Evolutionary conservation across 1,140 invertebrate species (phyloP).

Genomic region (Babylonia areolata): DNA sequence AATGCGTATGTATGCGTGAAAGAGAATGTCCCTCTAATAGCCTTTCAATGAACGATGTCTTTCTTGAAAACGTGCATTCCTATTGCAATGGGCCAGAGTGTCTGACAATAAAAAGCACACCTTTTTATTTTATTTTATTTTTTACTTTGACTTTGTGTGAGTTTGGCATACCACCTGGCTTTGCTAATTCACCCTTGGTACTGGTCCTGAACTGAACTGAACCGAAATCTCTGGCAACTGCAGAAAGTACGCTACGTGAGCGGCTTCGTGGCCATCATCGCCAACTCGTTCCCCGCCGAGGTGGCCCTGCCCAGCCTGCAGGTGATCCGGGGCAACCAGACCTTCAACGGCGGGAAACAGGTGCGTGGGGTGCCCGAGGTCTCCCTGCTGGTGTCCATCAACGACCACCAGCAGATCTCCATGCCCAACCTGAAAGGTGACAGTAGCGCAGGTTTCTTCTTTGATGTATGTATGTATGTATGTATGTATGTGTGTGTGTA

Average conservation of each 20-base stretch:
- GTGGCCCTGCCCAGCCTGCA: neutral
- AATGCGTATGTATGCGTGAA: neutral
- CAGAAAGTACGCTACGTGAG: constrained; percentile 17
- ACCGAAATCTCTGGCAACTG: too few species aligned
- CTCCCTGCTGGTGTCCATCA: neutral
- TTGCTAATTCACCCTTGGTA: too few species aligned
- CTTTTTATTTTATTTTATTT: too few species aligned
- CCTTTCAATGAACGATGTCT: too few species aligned
- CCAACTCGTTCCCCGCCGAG: neutral
- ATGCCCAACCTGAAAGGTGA: constrained; percentile 12
- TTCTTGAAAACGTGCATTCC: too few species aligned
- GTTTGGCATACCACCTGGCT: too few species aligned
- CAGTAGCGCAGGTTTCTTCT: neutral
- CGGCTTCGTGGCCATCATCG: constrained; percentile 8
- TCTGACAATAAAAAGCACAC: too few species aligned
- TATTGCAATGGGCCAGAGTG: neutral
- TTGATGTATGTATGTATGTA: too few species aligned
- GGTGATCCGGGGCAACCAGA: neutral
- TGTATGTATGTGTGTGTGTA: neutral
- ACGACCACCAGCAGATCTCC: neutral
- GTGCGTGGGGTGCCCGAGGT: neutral
- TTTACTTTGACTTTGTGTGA: too few species aligned
- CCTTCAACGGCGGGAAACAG: too few species aligned
- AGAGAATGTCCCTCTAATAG: too few species aligned
- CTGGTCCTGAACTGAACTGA: too few species aligned